Evolutionary conservation across 2,113 vertebrate species (phyloP).

Genomic region (Tachuris rubrigastra): DNA sequence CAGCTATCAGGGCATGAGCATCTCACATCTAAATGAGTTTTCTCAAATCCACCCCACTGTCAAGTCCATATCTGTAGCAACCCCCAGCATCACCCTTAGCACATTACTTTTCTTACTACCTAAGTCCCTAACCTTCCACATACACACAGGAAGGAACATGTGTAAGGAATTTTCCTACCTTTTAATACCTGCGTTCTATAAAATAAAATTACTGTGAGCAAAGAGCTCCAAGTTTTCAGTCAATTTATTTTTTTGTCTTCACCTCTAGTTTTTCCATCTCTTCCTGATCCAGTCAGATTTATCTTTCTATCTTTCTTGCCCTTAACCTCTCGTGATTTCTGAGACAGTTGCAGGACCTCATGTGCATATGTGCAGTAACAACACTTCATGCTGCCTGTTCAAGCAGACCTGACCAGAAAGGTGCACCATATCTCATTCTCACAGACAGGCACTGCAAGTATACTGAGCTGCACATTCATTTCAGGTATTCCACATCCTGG

Average conservation of each 20-base stretch:
- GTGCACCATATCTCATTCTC: neutral
- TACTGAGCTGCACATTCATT: rapidly evolving
- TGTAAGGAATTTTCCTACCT: neutral
- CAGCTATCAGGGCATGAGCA: neutral
- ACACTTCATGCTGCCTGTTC: neutral
- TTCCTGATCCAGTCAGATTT: neutral
- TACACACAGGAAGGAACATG: neutral
- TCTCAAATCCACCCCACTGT: neutral
- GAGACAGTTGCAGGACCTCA: neutral
- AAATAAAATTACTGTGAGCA: neutral
- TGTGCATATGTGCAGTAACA: neutral
- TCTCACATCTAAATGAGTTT: neutral
- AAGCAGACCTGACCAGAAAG: neutral
- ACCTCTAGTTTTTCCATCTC: neutral
- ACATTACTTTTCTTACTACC: neutral
- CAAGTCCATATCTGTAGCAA: neutral
- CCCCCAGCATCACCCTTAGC: rapidly evolving
- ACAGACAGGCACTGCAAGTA: too few species aligned
- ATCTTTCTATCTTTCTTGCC: neutral
- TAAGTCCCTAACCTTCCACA: neutral
- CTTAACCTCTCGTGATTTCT: neutral
- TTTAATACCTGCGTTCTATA: neutral
- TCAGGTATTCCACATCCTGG: neutral
- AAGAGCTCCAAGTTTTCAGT: neutral
- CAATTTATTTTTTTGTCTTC: neutral